A percentile compares a stretch with the other conserved stretches of the same genome.
Evolutionary conservation across 2,888 invertebrate species (phyloP).

Genomic region (Drosophila affinis): DNA sequence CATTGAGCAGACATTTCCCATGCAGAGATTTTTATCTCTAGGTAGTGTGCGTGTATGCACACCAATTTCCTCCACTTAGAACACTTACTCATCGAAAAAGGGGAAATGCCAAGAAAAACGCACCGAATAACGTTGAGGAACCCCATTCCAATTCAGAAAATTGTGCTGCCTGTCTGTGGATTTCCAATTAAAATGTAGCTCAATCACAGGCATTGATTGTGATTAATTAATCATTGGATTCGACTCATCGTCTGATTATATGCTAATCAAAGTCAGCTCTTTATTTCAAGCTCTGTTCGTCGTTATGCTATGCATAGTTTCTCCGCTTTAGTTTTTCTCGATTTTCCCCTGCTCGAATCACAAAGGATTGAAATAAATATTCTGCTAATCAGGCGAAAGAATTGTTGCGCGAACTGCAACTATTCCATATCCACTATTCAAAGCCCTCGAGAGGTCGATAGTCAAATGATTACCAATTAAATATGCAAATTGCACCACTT

Average conservation of each 20-base stretch:
- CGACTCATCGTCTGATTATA: conserved; percentile 45
- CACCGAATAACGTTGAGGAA: conserved; percentile 29
- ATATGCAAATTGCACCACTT: conserved; percentile 43
- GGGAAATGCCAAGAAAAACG: conserved; percentile 5
- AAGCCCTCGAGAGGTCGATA: conserved; percentile 43
- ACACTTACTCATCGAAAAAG: conserved; percentile 7
- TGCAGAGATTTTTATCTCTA: conserved; percentile 32
- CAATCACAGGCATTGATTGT: conserved; percentile 43
- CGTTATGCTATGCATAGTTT: conserved; percentile 14
- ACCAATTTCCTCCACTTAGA: conserved; percentile 30
- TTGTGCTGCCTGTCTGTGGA: conserved; percentile 23
- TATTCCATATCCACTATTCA: conserved; percentile 21
- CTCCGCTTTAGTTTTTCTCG: not conserved
- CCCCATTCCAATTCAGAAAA: conserved; percentile 28
- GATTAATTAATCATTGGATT: conserved; percentile 49
- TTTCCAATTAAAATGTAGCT: conserved; percentile 53
- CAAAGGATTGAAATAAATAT: conserved; percentile 65
- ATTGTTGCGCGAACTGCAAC: conserved; percentile 34
- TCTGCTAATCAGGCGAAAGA: conserved; percentile 55
- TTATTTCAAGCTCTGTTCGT: conserved; percentile 5
- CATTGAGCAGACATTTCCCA: conserved; percentile 32
- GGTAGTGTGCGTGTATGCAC: conserved; percentile 33
- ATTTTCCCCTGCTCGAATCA: conserved; percentile 15
- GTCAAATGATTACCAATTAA: conserved; percentile 55
- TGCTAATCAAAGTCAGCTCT: conserved; percentile 34